Evolutionary conservation across 1,140 invertebrate species (phyloP), one percentile per base, ranked within the genome.

Genomic region (Melitaea cinxia): DNA sequence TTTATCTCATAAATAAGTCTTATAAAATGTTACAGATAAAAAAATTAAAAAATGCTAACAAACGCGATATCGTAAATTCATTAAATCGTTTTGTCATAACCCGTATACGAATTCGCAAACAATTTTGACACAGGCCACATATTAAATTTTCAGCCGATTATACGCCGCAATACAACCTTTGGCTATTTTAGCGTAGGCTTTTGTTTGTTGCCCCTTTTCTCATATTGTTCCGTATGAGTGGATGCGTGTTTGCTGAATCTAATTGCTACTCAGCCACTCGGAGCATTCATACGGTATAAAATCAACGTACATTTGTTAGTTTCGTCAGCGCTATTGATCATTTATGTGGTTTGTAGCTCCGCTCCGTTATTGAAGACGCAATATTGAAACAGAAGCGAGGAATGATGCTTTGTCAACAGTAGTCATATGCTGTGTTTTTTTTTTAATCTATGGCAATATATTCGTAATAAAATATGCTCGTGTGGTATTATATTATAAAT

Each of bases 201-300:
- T 83, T 83, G 80, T 83, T 78, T 79, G 77, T 30, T 67, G 47
- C 57, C 64, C 59, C 59, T 60, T 62, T 66, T 76, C 78, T 83
- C 82, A 83, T 83, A 84, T 88, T 88, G 83, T 88, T 80, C 77
- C 80, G 70, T 62, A 65, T 73, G 82, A 83, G 78, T 77, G 83
- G 78, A 73, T 84, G 19, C 62, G 42, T 71, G 83, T 88, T 85
- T 85, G 83, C 78, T 76, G 78, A 82, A 88, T 88, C 80, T 88
- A 85, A 88, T 88, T 88, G 85, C 82, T 85, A 84, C 78, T 84
- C 84, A 85, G 82, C 76, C 83, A 84, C 78, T 84, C 84, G 83
- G 83, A 73, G 76, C 74, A 83, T 84, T 83, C 84, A 82, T 77
- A 77, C 75, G 49, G 47, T 58, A 67, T 52, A 23, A 24, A 47